Evolutionary conservation across 2,113 vertebrate genomes (phyloP), one percentile per base, ranked within the genome.

Genomic region (Meriones unguiculatus): DNA sequence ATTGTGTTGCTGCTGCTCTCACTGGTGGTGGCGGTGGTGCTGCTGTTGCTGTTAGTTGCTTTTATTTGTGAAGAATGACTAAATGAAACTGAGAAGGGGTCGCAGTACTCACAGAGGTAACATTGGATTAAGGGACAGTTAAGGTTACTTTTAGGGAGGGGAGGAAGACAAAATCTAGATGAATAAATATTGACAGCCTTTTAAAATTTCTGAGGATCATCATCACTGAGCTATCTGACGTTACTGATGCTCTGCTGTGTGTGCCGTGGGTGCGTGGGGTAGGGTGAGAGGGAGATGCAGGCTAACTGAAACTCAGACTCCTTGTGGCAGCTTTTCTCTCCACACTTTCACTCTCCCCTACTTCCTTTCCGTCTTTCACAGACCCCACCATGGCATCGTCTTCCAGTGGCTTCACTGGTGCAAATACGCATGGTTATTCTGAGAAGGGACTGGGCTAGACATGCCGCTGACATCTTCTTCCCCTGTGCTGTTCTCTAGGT

Each of bases 31-130:
- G 57, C 57, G 13, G 57, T 57, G 18, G 32, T 81, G 59, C 35
- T 91, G 30, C n/a, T 32, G 13, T 14, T 86, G 25, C 41, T 50
- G 30, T 57, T 57, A 57, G 46, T 30, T 38, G 8, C 87, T 92
- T 67, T 84, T 9, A n/a, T 57, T 76, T 78, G 87, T 87, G 59
- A 41, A 95, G 30, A 81, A 90, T 57, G 76, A 81, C 77, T 76
- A 85, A 78, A 94, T 54, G 46, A 92, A 95, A 72, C 41, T 7
- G 41, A 62, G 20, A 80, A 9, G 84, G 12, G 2, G 25, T 91
- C 85, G 18, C 2, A 72, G 18, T 46, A 82, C 25, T 81, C 6
- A 12, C 67, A 32, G 64, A 95, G 7, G 9, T 62, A 86, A 90
- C 15, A 52, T 64, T 62, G 32, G 20, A 25, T 57, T 59, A 76